Conservation (phyloP, 2,797 vertebrate species). For the Fringilla coelebs region DNA sequence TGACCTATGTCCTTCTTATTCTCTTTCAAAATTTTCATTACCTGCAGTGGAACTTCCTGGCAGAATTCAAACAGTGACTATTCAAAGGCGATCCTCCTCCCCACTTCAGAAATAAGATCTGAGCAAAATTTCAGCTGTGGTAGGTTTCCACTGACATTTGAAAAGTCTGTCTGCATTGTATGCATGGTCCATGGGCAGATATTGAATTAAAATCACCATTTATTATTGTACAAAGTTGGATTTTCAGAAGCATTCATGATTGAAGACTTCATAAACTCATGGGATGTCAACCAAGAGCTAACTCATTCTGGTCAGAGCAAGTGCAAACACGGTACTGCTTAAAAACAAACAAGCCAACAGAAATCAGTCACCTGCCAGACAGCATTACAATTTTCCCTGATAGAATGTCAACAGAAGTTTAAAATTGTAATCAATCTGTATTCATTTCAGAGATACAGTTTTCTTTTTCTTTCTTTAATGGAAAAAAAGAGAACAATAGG, state of each 20-base stretch:
- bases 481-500: background rate
- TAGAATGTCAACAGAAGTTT: background rate
- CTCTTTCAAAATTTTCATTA: background rate
- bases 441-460: background rate
- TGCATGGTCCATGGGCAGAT: background rate
- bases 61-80: background rate
- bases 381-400: background rate
- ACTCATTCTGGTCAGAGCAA: background rate
- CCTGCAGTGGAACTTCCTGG: background rate
- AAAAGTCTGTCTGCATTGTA: background rate
- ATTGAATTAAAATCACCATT: background rate
- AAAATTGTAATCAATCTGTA: background rate
- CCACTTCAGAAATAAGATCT: background rate
- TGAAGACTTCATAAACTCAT: background rate
- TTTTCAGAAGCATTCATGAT: background rate
- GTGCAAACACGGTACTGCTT: background rate
- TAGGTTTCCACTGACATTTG: background rate
- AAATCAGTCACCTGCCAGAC: background rate
- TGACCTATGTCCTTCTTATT: background rate
- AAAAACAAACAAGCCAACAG: background rate
- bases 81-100: background rate
- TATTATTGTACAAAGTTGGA: background rate
- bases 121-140: background rate
- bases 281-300: background rate
- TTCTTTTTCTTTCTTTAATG: background rate